Percentiles rank a stretch among this genome's conserved stretches.
Evolutionary conservation across 2,888 invertebrate species (phyloP).

Genomic region (Apotomis capreana): DNA sequence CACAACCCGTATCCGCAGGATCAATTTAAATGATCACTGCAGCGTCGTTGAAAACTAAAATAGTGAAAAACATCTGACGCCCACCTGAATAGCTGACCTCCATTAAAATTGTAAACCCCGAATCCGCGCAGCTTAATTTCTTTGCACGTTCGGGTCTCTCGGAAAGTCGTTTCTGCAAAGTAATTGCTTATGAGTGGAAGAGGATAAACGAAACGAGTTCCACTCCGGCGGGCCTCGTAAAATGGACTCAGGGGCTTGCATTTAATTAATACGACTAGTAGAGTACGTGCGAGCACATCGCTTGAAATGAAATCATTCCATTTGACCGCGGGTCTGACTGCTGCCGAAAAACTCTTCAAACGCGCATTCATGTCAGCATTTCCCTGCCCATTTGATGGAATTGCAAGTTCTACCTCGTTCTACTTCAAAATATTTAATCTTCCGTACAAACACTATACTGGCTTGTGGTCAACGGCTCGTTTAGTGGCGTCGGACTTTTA

Average conservation of each 20-base stretch:
- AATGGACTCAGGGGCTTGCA: conserved; percentile 80
- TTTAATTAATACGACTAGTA: conserved; percentile 80
- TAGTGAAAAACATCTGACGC: conserved; percentile 51
- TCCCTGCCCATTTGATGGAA: conserved; percentile 52
- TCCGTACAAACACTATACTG: background rate
- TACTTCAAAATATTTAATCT: conserved; percentile 39
- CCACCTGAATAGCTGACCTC: conserved; percentile 61
- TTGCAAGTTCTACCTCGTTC: conserved; percentile 46
- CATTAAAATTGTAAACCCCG: conserved; percentile 67
- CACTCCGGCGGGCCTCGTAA: conserved; percentile 74
- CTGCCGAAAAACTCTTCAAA: conserved; percentile 60
- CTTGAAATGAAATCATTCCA: conserved; percentile 72
- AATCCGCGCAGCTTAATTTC: conserved; percentile 75
- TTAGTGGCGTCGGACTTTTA: conserved; percentile 30
- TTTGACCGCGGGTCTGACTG: conserved; percentile 70
- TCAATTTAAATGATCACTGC: background rate
- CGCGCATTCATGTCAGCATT: conserved; percentile 58
- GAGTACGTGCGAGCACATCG: conserved; percentile 74
- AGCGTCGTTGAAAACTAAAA: conserved; percentile 33
- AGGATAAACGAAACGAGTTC: conserved; percentile 80
- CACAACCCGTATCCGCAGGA: background rate
- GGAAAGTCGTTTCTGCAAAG: conserved; percentile 76
- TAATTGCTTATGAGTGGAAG: conserved; percentile 82
- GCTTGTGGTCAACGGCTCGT: conserved; percentile 32
- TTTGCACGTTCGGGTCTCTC: conserved; percentile 72